phyloP scores from a whole-genome alignment of 2,113 vertebrate species.

The Poeciliopsis prolifica region DNA sequence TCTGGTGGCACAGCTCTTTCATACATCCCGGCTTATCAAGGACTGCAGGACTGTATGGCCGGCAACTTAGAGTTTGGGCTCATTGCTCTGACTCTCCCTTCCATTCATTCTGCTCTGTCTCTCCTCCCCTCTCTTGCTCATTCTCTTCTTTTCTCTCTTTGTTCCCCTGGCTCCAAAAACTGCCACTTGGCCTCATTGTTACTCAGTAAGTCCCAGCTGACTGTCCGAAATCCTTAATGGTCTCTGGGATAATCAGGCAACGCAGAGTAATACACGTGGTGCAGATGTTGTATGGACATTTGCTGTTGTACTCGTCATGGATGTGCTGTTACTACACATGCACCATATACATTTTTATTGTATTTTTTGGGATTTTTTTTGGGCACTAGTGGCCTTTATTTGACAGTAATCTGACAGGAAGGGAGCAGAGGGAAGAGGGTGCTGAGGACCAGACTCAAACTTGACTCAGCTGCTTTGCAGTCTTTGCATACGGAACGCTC shows the following conservation, averaged over 20 bases:
- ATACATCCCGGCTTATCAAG: slow-evolving; percentile 72
- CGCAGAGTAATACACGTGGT: slow-evolving; percentile 22
- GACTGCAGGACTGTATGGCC: slow-evolving; percentile 69
- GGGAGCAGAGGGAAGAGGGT: too few relatives aligned
- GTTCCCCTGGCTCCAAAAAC: slow-evolving; percentile 38
- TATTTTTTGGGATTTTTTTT: too few relatives aligned
- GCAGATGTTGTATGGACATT: not conserved
- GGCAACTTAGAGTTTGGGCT: slow-evolving; percentile 54
- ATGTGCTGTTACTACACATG: not conserved
- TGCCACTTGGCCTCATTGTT: slow-evolving; percentile 54
- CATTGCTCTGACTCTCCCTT: slow-evolving; percentile 43
- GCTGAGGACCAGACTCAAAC: too few relatives aligned
- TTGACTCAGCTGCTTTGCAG: too few relatives aligned
- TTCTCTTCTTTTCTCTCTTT: slow-evolving; percentile 27
- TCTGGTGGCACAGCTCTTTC: slow-evolving; percentile 51
- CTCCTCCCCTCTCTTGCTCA: slow-evolving; percentile 10
- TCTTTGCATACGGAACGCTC: too few relatives aligned
- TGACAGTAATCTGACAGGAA: too few relatives aligned
- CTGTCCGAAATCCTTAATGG: slow-evolving; percentile 54
- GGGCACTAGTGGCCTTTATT: too few relatives aligned
- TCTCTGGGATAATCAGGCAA: slow-evolving; percentile 49
- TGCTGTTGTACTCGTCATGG: slow-evolving; percentile 3
- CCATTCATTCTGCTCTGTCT: not conserved
- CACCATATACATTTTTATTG: too few relatives aligned
- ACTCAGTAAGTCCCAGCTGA: slow-evolving; percentile 60